Conservation (phyloP, 1,140 invertebrate species). For the Temnothorax curvispinosus region DNA sequence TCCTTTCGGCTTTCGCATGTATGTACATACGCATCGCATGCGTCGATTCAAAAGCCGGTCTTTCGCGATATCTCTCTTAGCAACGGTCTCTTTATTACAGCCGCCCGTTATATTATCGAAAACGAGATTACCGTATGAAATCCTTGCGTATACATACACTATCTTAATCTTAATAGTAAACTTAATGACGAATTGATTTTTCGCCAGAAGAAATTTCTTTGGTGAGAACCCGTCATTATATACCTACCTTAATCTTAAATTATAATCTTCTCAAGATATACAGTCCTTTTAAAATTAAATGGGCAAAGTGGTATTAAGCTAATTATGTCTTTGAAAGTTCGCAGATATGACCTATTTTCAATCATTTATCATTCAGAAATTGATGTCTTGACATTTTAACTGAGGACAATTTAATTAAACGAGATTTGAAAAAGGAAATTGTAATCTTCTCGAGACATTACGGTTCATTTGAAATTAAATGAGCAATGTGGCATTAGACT, state of each 20-base stretch:
- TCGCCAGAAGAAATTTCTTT: neutral
- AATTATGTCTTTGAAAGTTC: neutral
- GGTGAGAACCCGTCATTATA: neutral
- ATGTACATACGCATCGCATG: neutral
- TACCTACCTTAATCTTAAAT: neutral
- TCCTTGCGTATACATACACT: neutral
- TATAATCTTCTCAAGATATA: neutral
- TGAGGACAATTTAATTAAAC: neutral
- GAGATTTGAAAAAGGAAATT: neutral
- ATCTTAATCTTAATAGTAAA: constrained; percentile 4
- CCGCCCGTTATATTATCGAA: neutral
- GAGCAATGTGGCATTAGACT: neutral
- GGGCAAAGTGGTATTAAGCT: neutral
- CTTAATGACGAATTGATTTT: neutral
- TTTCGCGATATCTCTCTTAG: constrained; percentile 36
- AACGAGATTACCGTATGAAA: neutral
- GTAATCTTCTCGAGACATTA: neutral
- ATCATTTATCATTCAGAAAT: neutral
- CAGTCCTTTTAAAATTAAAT: neutral
- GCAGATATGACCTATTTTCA: neutral
- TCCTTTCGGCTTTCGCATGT: constrained; percentile 32
- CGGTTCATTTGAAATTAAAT: neutral
- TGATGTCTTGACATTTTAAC: neutral
- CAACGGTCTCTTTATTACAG: neutral
- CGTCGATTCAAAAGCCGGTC: neutral